Conservation (phyloP, 1,140 invertebrate species). For the Tetramorium alpestre region DNA sequence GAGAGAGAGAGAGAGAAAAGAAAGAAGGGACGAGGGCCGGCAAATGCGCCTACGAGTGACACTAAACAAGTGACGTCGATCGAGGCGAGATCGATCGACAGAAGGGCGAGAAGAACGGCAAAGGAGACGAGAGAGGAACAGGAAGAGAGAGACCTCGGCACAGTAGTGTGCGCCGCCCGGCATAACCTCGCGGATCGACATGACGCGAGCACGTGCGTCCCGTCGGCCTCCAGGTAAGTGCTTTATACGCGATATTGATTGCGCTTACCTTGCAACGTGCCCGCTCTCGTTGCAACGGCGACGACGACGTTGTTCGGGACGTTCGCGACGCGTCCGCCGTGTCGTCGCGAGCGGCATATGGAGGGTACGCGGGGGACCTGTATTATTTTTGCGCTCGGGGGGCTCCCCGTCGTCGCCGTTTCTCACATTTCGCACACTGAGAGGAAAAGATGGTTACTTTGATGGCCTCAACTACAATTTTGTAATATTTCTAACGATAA, state of each 20-base stretch:
- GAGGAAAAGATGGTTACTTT: too few species aligned
- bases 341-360: slow-evolving; percentile 1
- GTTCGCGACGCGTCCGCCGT: not conserved
- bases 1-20: not conserved
- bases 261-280: slow-evolving; percentile 15
- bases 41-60: slow-evolving; percentile 21
- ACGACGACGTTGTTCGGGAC: not conserved
- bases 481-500: too few species aligned
- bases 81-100: slow-evolving; percentile 23
- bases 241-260: slow-evolving; percentile 45
- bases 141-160: not conserved
- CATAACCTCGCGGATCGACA: slow-evolving; percentile 65
- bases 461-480: too few species aligned
- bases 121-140: not conserved
- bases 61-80: slow-evolving; percentile 44
- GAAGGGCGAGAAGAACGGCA: not conserved
- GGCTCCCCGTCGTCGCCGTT: not conserved
- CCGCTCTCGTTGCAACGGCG: not conserved
- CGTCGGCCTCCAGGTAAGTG: slow-evolving; percentile 67
- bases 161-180: slow-evolving; percentile 46
- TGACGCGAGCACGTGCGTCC: slow-evolving; percentile 63
- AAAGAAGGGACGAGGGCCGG: not conserved
- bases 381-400: too few species aligned
- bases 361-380: not conserved
- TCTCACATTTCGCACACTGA: too few species aligned